These are phyloP conservation scores for Colinus virginianus DNA, from an alignment of 2,113 vertebrate genomes.

Conservation along the genomic window DNA sequence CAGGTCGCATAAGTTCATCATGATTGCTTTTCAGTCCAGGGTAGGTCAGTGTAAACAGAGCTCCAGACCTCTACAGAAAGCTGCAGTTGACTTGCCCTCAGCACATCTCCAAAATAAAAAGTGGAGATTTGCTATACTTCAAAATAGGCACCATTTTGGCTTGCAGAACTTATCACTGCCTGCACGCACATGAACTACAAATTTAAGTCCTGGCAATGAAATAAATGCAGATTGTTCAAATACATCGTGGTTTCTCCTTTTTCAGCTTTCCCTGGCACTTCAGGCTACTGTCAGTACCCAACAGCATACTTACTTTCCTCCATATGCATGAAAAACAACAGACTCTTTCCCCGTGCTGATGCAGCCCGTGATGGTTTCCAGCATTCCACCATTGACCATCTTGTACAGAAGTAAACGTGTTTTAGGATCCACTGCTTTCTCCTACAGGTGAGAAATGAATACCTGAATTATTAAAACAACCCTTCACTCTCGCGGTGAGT, in stretches of 20 bases:
- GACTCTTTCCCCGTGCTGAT: slow-evolving; percentile 98
- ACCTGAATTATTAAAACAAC: not conserved
- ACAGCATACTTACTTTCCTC: slow-evolving; percentile 85
- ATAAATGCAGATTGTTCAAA: not conserved
- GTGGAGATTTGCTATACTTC: not conserved
- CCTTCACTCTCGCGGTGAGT: not conserved
- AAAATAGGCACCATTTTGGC: accelerated
- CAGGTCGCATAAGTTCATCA: not conserved
- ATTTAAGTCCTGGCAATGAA: not conserved
- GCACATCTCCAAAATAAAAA: not conserved
- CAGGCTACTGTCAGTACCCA: not conserved
- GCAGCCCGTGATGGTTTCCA: slow-evolving; percentile 96
- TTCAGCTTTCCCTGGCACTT: not conserved
- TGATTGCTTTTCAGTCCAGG: not conserved
- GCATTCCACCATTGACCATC: slow-evolving; percentile 92
- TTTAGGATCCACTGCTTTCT: slow-evolving; percentile 96
- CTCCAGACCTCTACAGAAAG: not conserved
- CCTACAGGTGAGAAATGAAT: slow-evolving; percentile 74
- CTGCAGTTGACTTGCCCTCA: not conserved
- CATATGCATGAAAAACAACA: slow-evolving; percentile 95
- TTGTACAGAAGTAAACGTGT: slow-evolving; percentile 97
- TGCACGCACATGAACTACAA: not conserved
- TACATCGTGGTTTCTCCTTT: not conserved
- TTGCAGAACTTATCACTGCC: not conserved
- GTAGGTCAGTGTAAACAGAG: not conserved